phyloP scores from a whole-genome alignment of 1,140 invertebrate genomes.

The Magallana gigas region DNA sequence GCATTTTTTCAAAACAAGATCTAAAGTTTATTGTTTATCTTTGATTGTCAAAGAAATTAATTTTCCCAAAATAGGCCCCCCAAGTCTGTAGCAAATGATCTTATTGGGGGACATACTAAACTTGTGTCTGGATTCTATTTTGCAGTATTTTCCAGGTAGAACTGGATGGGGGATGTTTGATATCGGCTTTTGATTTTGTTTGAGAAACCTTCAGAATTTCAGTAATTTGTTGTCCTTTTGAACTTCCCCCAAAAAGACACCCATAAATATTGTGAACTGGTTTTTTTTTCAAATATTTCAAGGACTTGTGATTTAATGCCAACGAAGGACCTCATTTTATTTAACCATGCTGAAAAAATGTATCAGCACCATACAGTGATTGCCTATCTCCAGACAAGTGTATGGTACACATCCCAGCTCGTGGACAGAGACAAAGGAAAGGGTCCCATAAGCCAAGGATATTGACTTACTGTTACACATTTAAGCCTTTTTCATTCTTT shows the following conservation, averaged over 20 bases:
- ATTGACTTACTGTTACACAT: no score
- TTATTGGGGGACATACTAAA: neutral
- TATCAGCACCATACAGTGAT: neutral
- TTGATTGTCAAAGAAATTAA: neutral
- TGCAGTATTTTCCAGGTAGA: neutral
- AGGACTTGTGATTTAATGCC: conserved; percentile 5
- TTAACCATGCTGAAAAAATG: conserved; percentile 1
- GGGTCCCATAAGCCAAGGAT: neutral
- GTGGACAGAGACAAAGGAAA: conserved; percentile 26
- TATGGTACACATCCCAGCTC: conserved; percentile 20
- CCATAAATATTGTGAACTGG: neutral
- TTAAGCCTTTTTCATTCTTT: no score
- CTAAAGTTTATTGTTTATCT: no score
- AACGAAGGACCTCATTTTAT: neutral
- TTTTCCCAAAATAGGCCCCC: neutral
- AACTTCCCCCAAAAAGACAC: neutral
- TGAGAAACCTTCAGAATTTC: neutral
- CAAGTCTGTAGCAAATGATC: neutral
- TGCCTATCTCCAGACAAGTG: conserved; percentile 30
- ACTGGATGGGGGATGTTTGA: neutral
- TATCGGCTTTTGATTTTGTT: neutral
- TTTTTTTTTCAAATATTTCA: neutral
- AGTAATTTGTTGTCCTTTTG: neutral
- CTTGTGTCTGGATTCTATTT: neutral
- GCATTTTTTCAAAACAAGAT: no score